A percentile compares a stretch with the other conserved stretches of the same genome.
These are phyloP conservation scores for Alitta virens DNA, from an alignment of 2,888 invertebrate genomes.

Conservation along the genomic window DNA sequence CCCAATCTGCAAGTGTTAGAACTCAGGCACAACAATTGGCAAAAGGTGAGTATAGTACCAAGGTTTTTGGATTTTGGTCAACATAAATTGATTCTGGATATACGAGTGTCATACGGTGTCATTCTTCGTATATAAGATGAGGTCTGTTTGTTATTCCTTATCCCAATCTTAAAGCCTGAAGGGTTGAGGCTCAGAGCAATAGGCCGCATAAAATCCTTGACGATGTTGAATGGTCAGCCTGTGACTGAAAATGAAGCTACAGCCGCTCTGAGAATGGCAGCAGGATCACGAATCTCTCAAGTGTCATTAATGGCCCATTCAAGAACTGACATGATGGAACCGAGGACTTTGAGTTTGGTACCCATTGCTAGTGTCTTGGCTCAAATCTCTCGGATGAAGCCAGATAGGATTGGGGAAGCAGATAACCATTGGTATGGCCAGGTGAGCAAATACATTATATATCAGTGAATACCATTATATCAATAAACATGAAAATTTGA, in stretches of 20 bases:
- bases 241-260: slow-evolving; percentile 50
- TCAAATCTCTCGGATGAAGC: slow-evolving; percentile 40
- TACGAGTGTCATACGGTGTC: too few species aligned
- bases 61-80: too few species aligned
- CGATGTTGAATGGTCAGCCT: slow-evolving; percentile 40
- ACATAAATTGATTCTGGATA: too few species aligned
- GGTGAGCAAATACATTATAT: slow-evolving; percentile 31
- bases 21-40: slow-evolving; percentile 52
- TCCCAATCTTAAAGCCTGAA: slow-evolving; percentile 48
- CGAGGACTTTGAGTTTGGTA: slow-evolving; percentile 43
- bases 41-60: slow-evolving; percentile 39
- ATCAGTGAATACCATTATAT: too few species aligned
- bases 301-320: slow-evolving; percentile 46
- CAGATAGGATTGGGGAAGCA: slow-evolving; percentile 42
- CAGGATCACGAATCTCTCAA: slow-evolving; percentile 51
- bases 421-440: slow-evolving; percentile 48
- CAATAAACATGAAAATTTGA: too few species aligned
- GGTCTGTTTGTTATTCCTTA: too few species aligned
- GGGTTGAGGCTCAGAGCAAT: slow-evolving; percentile 48
- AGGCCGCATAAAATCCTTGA: slow-evolving; percentile 49
- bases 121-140: too few species aligned
- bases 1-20: slow-evolving; percentile 45
- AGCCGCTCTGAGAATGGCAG: slow-evolving; percentile 45
- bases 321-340: slow-evolving; percentile 40
- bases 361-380: slow-evolving; percentile 35